These are phyloP conservation scores for Subacronicta megacephala DNA, from an alignment of 2,888 invertebrate species.

Conservation along the genomic window DNA sequence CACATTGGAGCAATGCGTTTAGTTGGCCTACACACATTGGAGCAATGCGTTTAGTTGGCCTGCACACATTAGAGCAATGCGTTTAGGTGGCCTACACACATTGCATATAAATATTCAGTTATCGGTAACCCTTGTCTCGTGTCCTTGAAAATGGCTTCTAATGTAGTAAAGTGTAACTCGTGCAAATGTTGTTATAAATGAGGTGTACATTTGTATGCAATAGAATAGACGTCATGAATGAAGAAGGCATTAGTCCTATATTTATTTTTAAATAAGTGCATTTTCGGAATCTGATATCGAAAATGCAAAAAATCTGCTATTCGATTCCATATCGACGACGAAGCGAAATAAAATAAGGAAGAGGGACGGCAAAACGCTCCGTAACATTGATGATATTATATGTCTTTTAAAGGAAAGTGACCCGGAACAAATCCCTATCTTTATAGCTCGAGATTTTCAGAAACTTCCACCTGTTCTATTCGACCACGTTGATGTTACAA, in stretches of 20 bases:
- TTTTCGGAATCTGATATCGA: background rate
- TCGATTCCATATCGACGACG: conserved; percentile 2
- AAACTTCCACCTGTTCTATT: conserved; percentile 1
- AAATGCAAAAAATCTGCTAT: conserved; percentile 1
- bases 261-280: background rate
- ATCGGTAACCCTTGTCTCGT: no score
- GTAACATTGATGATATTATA: conserved; percentile 3
- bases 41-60: no score
- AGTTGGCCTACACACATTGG: no score
- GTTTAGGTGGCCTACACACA: no score
- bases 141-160: no score
- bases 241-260: conserved; percentile 4
- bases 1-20: no score
- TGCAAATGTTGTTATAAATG: conserved; percentile 10
- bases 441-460: conserved; percentile 4
- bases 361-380: background rate
- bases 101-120: no score
- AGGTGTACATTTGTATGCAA: conserved; percentile 4
- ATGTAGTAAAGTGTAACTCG: no score
- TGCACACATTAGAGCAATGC: no score
- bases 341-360: background rate
- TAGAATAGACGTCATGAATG: conserved; percentile 5
- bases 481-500: conserved; percentile 1
- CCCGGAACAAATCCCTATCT: background rate
- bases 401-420: background rate